phyloP scores from a whole-genome alignment of 2,888 invertebrate species.

The Hirtodrosophila trivittata region DNA sequence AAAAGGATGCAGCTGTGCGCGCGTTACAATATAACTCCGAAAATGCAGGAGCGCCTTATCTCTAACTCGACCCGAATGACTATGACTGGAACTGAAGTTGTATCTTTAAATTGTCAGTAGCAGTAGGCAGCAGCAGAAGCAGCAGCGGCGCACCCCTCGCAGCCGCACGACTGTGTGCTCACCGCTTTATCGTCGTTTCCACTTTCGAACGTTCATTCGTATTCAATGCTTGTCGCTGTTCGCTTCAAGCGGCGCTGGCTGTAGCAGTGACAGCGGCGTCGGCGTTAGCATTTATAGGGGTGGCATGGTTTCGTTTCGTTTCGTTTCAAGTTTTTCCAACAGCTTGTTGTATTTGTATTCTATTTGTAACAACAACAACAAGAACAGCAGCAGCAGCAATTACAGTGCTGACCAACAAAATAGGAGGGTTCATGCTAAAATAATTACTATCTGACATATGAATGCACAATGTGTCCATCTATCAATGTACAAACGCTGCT shows the following conservation, averaged over 20 bases:
- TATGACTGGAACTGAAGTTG: conserved; percentile 43
- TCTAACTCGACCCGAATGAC: conserved; percentile 41
- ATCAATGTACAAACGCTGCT: conserved; percentile 26
- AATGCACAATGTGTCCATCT: conserved; percentile 27
- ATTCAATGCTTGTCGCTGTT: conserved; percentile 62
- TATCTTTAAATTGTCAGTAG: conserved; percentile 29
- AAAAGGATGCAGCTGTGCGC: conserved; percentile 39
- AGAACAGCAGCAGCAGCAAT: background rate
- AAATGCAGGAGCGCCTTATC: conserved; percentile 38
- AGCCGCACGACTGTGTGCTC: conserved; percentile 49
- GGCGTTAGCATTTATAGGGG: conserved; percentile 44
- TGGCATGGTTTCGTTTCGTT: conserved; percentile 21
- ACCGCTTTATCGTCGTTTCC: conserved; percentile 63
- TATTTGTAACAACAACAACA: conserved; percentile 16
- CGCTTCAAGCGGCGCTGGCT: conserved; percentile 31
- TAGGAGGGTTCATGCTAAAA: conserved; percentile 11
- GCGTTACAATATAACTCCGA: conserved; percentile 34
- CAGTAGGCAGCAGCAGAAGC: conserved; percentile 12
- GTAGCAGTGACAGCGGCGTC: conserved; percentile 39
- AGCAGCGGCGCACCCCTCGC: conserved; percentile 41
- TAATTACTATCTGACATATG: conserved; percentile 33
- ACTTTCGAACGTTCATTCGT: conserved; percentile 61
- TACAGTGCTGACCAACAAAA: conserved; percentile 1
- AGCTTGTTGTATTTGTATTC: conserved; percentile 12
- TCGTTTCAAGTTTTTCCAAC: background rate